Evolutionary conservation across 1,140 invertebrate species (phyloP), one percentile per base, ranked within the genome.

Genomic region (Varroa destructor): DNA sequence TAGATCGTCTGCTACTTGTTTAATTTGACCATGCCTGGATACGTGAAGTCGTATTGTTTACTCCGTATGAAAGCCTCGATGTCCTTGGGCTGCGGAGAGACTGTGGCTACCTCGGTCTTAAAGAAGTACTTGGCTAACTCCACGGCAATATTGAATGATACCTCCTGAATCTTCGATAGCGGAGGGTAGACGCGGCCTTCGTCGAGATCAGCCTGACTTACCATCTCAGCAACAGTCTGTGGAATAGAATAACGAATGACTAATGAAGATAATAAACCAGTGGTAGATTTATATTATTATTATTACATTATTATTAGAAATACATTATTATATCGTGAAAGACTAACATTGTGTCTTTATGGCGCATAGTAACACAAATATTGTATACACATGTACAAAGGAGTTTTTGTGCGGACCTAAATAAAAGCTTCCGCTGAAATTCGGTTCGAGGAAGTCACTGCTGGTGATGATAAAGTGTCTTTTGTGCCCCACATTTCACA

Each of bases 181-280:
- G 93, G 91, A 14, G 97, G 97, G 79, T 98, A 99, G 42, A 99
- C 84, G 74, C 91, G 88, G n/a, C 95, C 95, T 72, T 85, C 85
- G 0, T 83, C 84, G 55, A 98, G 82, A 80, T 98, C 88, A 6
- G 84, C 83, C 70, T 91, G 84, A 6, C 86, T 87, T 0, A 97
- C 93, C 72, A 90, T 82, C n/a, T 89, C 83, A 6, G 93, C 86
- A 12, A 97, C 81, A 43, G 87, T 86, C 67, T 40, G 55, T 1
- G 25, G 25, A 25, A 25, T 25, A 25, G 25, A 25, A 25, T 25
- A 25, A 43, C 6, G 8, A 43, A n/a, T 70, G 70, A 51, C 8
- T 43, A 71, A 5, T 42, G 58, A 71, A 51, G 25, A 14, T 2
- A 51, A 12, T 55, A 51, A 2, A 3, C 12, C 46, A 55, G 42